These are phyloP conservation scores for Hepsetus odoe DNA, from an alignment of 2,113 vertebrate genomes.

Conservation along the genomic window DNA sequence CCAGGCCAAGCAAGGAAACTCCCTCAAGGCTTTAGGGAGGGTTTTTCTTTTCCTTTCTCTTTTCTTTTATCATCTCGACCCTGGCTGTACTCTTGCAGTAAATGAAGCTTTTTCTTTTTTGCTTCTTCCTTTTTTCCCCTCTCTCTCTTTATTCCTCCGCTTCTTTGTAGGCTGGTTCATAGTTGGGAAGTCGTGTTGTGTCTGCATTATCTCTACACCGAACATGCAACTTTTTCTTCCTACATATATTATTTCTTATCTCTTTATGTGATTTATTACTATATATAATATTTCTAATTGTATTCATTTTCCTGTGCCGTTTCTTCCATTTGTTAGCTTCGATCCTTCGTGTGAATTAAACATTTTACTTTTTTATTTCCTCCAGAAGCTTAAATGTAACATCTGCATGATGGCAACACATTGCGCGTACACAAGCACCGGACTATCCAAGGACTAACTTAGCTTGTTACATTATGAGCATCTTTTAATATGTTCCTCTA, in stretches of 20 bases:
- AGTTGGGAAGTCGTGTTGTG: not conserved
- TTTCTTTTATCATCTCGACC: not conserved
- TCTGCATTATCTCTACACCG: not conserved
- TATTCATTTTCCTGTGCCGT: not conserved
- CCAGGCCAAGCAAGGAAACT: conserved; percentile 23
- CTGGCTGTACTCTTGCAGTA: not conserved
- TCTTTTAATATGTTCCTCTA: too few relatives aligned
- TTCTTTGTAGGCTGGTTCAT: not conserved
- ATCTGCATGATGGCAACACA: not conserved
- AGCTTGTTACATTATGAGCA: not conserved
- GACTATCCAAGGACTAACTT: not conserved
- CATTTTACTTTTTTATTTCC: not conserved
- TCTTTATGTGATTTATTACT: not conserved
- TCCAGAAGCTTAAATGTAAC: not conserved
- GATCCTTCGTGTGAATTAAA: too few relatives aligned
- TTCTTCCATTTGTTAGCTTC: conserved; percentile 1
- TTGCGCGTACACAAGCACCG: not conserved
- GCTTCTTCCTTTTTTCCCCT: not conserved
- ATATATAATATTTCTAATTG: not conserved
- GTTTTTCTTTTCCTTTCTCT: conserved; percentile 27
- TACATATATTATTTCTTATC: too few relatives aligned
- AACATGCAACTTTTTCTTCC: not conserved
- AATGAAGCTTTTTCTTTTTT: not conserved
- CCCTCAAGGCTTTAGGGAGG: conserved; percentile 19
- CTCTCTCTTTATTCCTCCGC: not conserved